Evolutionary conservation across 2,113 vertebrate genomes (phyloP).

Genomic region (Polypterus bichir): DNA sequence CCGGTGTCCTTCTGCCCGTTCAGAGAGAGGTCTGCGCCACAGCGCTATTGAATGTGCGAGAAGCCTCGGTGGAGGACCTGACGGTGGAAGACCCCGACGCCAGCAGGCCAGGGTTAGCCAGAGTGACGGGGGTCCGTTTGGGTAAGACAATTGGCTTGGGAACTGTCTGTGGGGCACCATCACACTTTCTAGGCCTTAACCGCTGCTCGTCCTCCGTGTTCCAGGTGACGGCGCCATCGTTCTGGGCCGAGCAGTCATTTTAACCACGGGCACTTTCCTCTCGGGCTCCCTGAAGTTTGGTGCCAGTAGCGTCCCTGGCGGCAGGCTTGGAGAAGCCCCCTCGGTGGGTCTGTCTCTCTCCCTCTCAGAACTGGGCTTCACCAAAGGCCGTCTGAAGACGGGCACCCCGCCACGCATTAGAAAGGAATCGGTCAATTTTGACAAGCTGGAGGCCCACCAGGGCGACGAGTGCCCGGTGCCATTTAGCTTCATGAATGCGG

Average conservation of each 20-base stretch:
- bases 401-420: constrained; percentile 80
- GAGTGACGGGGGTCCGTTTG: constrained; percentile 62
- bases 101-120: constrained; percentile 49
- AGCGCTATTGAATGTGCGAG: constrained; percentile 62
- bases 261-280: constrained; percentile 88
- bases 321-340: constrained; percentile 77
- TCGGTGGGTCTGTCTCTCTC: constrained; percentile 68
- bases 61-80: constrained; percentile 80
- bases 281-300: constrained; percentile 72
- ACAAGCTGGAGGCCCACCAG: constrained; percentile 33
- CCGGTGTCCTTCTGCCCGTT: background rate
- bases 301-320: constrained; percentile 58
- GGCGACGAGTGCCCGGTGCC: constrained; percentile 66
- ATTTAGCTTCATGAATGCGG: constrained; percentile 79
- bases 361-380: constrained; percentile 66
- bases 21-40: constrained; percentile 74
- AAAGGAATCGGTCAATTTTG: constrained; percentile 68
- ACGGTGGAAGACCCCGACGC: constrained; percentile 56
- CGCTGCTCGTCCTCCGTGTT: constrained; percentile 10
- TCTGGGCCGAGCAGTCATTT: constrained; percentile 55
- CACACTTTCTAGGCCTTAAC: background rate
- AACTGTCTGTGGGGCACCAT: background rate
- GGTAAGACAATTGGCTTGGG: constrained; percentile 39
- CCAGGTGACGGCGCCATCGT: constrained; percentile 53
- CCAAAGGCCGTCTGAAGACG: constrained; percentile 72